Evolutionary conservation across 2,113 vertebrate genomes (phyloP).

Genomic region (Hucho hucho): DNA sequence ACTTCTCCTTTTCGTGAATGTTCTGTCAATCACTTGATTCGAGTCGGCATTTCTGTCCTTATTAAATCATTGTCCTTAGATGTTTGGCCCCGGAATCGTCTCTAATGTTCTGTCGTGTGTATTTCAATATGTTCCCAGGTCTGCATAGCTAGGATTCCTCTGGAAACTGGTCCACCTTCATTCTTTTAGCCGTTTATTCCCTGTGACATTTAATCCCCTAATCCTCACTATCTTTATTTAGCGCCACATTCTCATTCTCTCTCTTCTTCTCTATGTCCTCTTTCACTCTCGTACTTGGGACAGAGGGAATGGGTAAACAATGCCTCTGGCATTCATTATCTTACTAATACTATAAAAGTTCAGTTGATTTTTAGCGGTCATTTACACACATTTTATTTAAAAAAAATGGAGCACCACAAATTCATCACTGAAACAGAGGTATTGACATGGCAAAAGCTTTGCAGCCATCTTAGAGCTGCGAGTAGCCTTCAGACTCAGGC

Average conservation of each 20-base stretch:
- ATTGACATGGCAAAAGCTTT: no score
- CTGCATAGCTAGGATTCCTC: conserved; percentile 54
- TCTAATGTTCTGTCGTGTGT: not conserved
- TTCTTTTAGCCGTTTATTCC: not conserved
- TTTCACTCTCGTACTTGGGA: no score
- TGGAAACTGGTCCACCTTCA: conserved; percentile 57
- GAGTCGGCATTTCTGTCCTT: not conserved
- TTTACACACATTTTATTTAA: no score
- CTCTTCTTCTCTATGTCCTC: no score
- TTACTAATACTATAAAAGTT: no score
- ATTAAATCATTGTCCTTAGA: not conserved
- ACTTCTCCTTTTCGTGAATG: not conserved
- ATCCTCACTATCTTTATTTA: not conserved
- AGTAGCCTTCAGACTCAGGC: no score
- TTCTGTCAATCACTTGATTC: not conserved
- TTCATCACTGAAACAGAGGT: no score
- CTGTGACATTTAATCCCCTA: not conserved
- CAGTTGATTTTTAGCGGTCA: no score
- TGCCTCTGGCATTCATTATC: no score
- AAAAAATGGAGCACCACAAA: no score
- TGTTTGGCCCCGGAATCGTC: not conserved
- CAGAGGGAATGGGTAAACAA: no score
- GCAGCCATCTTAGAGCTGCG: no score
- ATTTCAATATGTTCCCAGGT: conserved; percentile 16
- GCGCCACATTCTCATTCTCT: not conserved